phyloP scores from a whole-genome alignment of 2,888 invertebrate species.

The Aporophyla nigra region DNA sequence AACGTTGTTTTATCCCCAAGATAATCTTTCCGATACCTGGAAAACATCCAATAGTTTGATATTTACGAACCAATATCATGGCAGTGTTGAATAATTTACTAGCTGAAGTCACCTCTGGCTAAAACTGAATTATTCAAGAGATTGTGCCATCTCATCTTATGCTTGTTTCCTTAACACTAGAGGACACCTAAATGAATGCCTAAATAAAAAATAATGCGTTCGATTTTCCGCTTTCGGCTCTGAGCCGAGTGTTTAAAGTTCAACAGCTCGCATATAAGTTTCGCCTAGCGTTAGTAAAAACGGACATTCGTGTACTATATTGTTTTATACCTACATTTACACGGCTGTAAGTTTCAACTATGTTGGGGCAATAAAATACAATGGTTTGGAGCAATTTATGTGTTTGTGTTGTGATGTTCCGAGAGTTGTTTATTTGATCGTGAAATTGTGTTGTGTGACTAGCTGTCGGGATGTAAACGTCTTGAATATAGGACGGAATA shows the following conservation, averaged over 20 bases:
- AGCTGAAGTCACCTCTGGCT: slow-evolving; percentile 23
- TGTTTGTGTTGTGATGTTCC: slow-evolving; percentile 28
- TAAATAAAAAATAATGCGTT: not conserved
- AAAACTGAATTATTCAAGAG: slow-evolving; percentile 49
- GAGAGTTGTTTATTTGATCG: slow-evolving; percentile 25
- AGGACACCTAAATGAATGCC: not conserved
- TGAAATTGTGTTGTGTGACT: slow-evolving; percentile 23
- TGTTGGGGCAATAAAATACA: slow-evolving; percentile 41
- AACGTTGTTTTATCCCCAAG: not conserved
- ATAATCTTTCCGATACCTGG: slow-evolving; percentile 15
- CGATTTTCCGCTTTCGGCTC: not conserved
- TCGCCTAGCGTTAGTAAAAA: too few species aligned
- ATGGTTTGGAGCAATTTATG: slow-evolving; percentile 29
- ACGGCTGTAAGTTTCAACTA: slow-evolving; percentile 24
- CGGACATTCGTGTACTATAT: not conserved
- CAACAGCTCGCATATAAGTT: not conserved
- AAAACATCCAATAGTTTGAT: slow-evolving; percentile 38
- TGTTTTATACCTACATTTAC: slow-evolving; percentile 20
- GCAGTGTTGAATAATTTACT: slow-evolving; percentile 52
- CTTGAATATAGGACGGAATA: not conserved
- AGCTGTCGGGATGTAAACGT: not conserved
- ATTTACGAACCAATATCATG: slow-evolving; percentile 35
- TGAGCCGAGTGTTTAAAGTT: not conserved
- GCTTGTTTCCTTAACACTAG: not conserved
- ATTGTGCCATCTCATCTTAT: slow-evolving; percentile 11